A percentile compares a stretch with the other conserved stretches of the same genome.
Evolutionary conservation across 1,140 invertebrate genomes (phyloP).

Genomic region (Meloidogyne exigua): DNA sequence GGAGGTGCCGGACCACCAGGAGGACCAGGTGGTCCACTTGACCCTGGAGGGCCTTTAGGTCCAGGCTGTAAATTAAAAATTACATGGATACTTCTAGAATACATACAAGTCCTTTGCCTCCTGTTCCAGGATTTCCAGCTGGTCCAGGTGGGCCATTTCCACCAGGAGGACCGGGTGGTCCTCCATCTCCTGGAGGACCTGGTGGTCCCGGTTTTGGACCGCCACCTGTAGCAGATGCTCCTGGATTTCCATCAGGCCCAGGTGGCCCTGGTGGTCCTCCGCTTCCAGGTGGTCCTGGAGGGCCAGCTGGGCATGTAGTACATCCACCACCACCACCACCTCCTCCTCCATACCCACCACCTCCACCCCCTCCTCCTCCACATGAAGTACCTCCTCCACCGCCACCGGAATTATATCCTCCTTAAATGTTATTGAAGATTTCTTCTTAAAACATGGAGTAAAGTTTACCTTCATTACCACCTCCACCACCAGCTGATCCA

Average conservation of each 20-base stretch:
- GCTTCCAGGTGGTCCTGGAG: constrained; percentile 33
- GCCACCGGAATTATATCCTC: constrained; percentile 27
- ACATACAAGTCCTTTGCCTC: constrained; percentile 6
- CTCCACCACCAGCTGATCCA: neutral
- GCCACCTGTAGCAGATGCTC: constrained; percentile 37
- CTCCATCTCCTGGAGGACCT: constrained; percentile 1
- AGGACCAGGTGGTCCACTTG: constrained; percentile 21
- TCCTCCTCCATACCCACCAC: neutral
- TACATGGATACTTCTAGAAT: neutral
- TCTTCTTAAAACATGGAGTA: neutral
- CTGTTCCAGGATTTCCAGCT: constrained; percentile 30
- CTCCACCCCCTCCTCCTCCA: constrained; percentile 14
- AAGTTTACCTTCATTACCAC: neutral
- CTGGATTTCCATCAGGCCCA: constrained; percentile 45
- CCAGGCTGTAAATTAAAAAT: neutral
- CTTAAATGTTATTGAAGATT: constrained; percentile 2
- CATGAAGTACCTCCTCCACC: neutral
- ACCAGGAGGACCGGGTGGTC: constrained; percentile 34
- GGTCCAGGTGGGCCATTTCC: constrained; percentile 33
- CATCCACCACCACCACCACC: constrained; percentile 15
- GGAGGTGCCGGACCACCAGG: constrained; percentile 16
- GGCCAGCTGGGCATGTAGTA: constrained; percentile 32
- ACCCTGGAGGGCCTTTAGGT: constrained; percentile 29
- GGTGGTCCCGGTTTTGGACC: constrained; percentile 25
- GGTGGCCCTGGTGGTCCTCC: constrained; percentile 34